Evolutionary conservation across 2,888 invertebrate species (phyloP), one percentile per base, ranked within the genome.

Genomic region (Apodemia zela): DNA sequence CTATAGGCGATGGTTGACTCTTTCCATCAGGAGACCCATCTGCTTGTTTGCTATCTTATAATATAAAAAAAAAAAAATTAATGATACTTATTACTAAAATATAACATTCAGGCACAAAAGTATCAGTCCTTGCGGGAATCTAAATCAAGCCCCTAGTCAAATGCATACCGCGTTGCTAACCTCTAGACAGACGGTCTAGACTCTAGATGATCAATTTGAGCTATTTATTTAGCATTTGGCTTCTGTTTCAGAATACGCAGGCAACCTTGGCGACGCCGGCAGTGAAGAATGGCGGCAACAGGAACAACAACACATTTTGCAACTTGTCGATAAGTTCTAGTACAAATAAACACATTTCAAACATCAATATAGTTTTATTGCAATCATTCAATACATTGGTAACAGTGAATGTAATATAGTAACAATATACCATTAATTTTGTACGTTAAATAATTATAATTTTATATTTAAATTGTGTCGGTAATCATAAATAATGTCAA

Each of bases 321-420:
- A 98, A 84, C 93, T 98, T 73, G 96, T 98, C 60, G 98, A 98
- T 89, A 97, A 98, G 86, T 98, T 98, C 91, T 98, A 94, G 93
- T 42, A n/a, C 42, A 51, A 11, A n/a, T 17, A 54, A 68, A 59
- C 8, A 57, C 54, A 60, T 51, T 21, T 59, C 49, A 63, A 66
- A 67, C 64, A 49, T 66, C 61, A 64, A 65, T 64, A 66, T 65
- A 66, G n/a, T 64, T 68, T 66, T 66, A 69, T 69, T 67, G 59
- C 58, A 62, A 45, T 33, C 25, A 15, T 62, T 62, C 35, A 62
- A 51, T 42, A 54, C 57, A 66, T 65, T 58, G 63, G 63, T 74
- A 79, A 79, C 75, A 77, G 66, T 73, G 69, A 81, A 79, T 73
- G 74, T 73, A 76, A 77, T 77, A 77, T 75, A 79, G 77, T 73